Base-by-base conservation (phyloP, 2,888 invertebrate species). In the Tetragonisca angustula region DNA sequence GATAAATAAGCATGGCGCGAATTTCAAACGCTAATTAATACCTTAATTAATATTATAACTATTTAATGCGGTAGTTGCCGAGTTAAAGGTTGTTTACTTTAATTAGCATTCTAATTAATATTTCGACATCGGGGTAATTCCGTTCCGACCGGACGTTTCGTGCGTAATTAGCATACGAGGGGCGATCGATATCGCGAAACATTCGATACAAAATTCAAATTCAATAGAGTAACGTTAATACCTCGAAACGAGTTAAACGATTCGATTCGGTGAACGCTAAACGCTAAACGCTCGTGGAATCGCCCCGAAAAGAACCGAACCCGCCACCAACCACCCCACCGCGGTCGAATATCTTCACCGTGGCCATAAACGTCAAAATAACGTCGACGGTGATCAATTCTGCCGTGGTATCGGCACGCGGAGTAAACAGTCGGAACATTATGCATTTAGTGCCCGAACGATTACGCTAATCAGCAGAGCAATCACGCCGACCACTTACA, bases 361-460 rank as follows among this genome's bases (percentile, higher is more conserved):
- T 6, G 24, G 21, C 21, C 3, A 15, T 54, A 54, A 56, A 54
- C 74, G 15, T 19, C 43, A 27, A 43, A 67, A 75, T 67, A 75
- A 67, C 65, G 24, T 54, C 32, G n/a, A 21, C 4, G 17, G 52
- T n/a, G 32, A 75, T 67, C 74, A 67, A 65, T 75, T 54, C 54
- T 43, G 52, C 24, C 5, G 24, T 21, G 24, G 13, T 67, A 74
- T 74, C 74, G 6, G n/a, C 24, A 59, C 17, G n/a, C n/a, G 17
- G 11, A 54, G 54, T 56, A 67, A 75, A 75, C 65, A 75, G 65
- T 24, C 13, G 19, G 43, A 75, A 54, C 74, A 67, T 75, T 65
- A 75, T 65, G 54, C 74, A 75, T 76, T 76, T 76, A 71, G 36
- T 76, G 36, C 15, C n/a, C 19, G 52, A 36, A 62, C 52, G 70